phyloP scores from a whole-genome alignment of 1,140 invertebrate species.

The Pogonus chalceus region DNA sequence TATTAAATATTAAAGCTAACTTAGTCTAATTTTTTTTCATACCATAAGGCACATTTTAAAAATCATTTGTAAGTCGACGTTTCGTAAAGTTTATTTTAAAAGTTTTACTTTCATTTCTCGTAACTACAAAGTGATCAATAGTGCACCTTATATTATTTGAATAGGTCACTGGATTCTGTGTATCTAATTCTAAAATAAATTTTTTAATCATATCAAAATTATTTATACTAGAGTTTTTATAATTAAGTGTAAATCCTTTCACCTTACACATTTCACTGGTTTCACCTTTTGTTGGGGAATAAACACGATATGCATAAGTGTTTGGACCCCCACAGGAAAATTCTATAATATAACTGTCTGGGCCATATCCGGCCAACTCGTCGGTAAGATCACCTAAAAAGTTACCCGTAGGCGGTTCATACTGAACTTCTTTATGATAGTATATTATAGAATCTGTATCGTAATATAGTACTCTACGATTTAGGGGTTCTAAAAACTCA shows the following conservation, averaged over 20 bases:
- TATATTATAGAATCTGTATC: conserved; percentile 25
- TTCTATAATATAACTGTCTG: conserved; percentile 22
- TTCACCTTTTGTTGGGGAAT: background rate
- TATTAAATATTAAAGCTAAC: too few species aligned
- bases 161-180: background rate
- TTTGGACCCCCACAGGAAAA: conserved; percentile 28
- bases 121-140: background rate
- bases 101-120: background rate
- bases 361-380: conserved; percentile 25
- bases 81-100: background rate
- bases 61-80: background rate
- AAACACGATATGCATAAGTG: conserved; percentile 22
- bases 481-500: conserved; percentile 22
- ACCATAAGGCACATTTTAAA: background rate
- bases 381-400: conserved; percentile 28
- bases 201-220: conserved; percentile 11
- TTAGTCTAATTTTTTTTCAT: too few species aligned
- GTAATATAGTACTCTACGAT: conserved; percentile 26
- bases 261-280: conserved; percentile 16
- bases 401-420: conserved; percentile 17
- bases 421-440: conserved; percentile 12
- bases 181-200: background rate
- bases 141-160: background rate
- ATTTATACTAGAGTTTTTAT: conserved; percentile 9
- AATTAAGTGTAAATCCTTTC: conserved; percentile 21